phyloP scores from a whole-genome alignment of 1,140 invertebrate genomes.

The Colletes gigas region DNA sequence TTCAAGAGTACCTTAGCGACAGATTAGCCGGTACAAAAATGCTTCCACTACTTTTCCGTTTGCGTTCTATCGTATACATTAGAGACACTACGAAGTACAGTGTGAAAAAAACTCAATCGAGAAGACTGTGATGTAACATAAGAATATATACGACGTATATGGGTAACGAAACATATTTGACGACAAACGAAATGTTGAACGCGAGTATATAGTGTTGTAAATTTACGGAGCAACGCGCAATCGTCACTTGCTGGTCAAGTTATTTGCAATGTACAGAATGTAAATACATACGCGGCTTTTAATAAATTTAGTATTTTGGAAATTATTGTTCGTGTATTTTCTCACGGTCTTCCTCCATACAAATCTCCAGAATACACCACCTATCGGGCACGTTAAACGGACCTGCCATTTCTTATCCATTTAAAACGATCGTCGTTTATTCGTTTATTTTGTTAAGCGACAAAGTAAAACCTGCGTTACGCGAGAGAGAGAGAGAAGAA shows the following conservation, averaged over 20 bases:
- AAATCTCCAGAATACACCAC: neutral
- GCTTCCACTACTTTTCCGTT: constrained; percentile 28
- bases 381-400: constrained; percentile 1
- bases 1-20: neutral
- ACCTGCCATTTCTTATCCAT: neutral
- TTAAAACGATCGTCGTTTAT: neutral
- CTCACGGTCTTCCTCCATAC: neutral
- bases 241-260: constrained; percentile 65
- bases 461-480: neutral
- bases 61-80: neutral
- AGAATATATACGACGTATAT: neutral
- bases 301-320: constrained; percentile 46
- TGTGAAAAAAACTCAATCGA: constrained; percentile 6
- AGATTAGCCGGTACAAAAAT: neutral
- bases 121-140: constrained; percentile 38
- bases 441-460: neutral
- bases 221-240: neutral
- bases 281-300: constrained; percentile 19
- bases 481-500: neutral
- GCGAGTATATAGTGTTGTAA: constrained; percentile 15
- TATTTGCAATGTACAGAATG: constrained; percentile 22
- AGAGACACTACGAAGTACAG: neutral
- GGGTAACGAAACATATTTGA: constrained; percentile 29
- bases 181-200: constrained; percentile 12
- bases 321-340: constrained; percentile 11